Percentiles rank a stretch among this genome's conserved stretches.
These are phyloP conservation scores for Ceuthmochares aereus DNA, from an alignment of 2,113 vertebrate species.

Conservation along the genomic window DNA sequence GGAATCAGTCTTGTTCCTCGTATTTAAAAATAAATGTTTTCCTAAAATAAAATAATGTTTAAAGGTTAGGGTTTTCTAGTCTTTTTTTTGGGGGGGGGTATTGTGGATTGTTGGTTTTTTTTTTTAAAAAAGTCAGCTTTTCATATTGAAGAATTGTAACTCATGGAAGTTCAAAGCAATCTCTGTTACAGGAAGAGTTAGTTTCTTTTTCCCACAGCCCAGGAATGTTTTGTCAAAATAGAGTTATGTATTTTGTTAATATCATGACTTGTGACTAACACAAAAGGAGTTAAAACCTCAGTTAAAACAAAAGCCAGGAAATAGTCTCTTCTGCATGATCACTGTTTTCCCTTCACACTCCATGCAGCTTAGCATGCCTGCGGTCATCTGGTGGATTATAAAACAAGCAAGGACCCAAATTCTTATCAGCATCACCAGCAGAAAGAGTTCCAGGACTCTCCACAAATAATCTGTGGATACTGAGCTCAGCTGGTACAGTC, in stretches of 20 bases:
- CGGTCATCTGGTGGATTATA: background rate
- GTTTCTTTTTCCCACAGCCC: background rate
- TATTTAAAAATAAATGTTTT: background rate
- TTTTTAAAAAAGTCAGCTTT: background rate
- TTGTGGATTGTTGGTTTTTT: no score
- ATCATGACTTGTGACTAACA: background rate
- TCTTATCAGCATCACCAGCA: background rate
- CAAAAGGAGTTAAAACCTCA: background rate
- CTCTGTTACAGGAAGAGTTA: background rate
- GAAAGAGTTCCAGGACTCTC: background rate
- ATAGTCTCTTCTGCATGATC: background rate
- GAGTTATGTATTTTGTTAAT: background rate
- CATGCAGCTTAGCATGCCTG: rapidly evolving
- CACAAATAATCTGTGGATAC: rapidly evolving
- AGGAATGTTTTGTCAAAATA: background rate
- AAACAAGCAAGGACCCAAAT: background rate
- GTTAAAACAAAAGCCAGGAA: background rate
- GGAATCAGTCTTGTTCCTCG: background rate
- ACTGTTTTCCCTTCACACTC: background rate
- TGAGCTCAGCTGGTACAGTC: background rate
- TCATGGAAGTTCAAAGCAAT: background rate
- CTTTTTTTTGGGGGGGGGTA: no score
- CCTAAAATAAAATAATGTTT: background rate
- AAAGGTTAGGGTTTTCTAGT: no score
- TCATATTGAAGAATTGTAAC: background rate